phyloP scores from a whole-genome alignment of 1,140 invertebrate species.

The Yoshiicerus persimilis region DNA sequence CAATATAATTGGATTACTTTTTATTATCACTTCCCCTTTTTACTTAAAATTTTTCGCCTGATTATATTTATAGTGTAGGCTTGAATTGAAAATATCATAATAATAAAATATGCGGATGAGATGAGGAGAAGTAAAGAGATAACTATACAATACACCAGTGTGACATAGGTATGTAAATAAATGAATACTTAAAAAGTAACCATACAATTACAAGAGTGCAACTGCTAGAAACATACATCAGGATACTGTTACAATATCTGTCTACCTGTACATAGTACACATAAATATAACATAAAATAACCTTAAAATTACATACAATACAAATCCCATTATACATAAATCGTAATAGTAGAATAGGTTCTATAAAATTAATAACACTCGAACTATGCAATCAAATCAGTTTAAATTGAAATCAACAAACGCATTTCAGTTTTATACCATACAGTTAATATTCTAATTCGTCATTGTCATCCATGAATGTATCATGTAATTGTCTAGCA shows the following conservation, averaged over 20 bases:
- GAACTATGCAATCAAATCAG: neutral
- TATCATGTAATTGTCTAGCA: neutral
- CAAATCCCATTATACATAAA: neutral
- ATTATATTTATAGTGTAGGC: neutral
- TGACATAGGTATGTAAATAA: neutral
- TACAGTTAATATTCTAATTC: neutral
- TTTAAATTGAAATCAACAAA: neutral
- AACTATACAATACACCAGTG: neutral
- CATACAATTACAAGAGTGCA: neutral
- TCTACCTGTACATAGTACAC: conserved; percentile 6
- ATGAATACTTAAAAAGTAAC: neutral
- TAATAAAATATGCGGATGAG: neutral
- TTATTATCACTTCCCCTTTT: too few relatives aligned
- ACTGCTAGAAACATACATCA: neutral
- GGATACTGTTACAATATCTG: neutral
- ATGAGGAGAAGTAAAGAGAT: neutral
- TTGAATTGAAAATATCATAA: neutral
- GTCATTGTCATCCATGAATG: neutral
- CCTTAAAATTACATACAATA: neutral
- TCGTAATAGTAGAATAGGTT: neutral
- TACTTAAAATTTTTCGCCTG: too few relatives aligned
- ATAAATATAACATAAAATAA: neutral
- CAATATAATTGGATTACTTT: too few relatives aligned
- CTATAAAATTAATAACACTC: neutral
- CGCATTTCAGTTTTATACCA: neutral